Base-by-base conservation (phyloP, 2,888 invertebrate genomes). In the Xylota sylvarum region DNA sequence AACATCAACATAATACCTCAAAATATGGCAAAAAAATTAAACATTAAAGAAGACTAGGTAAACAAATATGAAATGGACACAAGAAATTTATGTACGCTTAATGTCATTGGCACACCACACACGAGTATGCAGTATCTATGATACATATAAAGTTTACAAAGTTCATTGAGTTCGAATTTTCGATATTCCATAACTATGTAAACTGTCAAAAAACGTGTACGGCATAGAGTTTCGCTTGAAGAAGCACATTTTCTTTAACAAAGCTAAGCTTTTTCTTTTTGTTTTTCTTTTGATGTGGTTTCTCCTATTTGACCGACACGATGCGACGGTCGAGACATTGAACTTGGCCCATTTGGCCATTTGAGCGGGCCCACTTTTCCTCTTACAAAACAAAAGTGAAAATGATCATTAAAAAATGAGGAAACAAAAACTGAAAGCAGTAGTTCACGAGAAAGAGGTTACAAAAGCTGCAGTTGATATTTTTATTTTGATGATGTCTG, bases 311-410 rank as follows among this genome's bases (percentile, higher is more conserved):
- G 80, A 74, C 73, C 67, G 67, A 65, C 43, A 65, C 67, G 74
- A 65, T 23, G n/a, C n/a, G 74, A 67, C 35, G 35, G 23, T 32
- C 46, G 70, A 82, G 82, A 82, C 82, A 82, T 82, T 82, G 82
- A 82, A 82, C 82, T 82, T 82, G 82, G 82, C 82, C 82, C 78
- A 78, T 82, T 76, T 52, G 43, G n/a, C n/a, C n/a, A n/a, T n/a
- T n/a, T n/a, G n/a, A n/a, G n/a, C n/a, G n/a, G 17, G 43, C n/a
- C 19, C 56, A 80, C 58, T 80, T 80, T 85, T 85, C 80, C 56
- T 52, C 5, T 46, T 30, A 48, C 69, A 76, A 40, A 81, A 84
- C 74, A 80, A 85, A 85, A 85, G 84, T 85, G 84, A 85, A 76
- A 85, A 85, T 85, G 62, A 32, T 55, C 55, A 72, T 60, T 40